These are phyloP conservation scores for Eidolon helvum DNA, from an alignment of 2,113 vertebrate genomes.

Conservation along the genomic window DNA sequence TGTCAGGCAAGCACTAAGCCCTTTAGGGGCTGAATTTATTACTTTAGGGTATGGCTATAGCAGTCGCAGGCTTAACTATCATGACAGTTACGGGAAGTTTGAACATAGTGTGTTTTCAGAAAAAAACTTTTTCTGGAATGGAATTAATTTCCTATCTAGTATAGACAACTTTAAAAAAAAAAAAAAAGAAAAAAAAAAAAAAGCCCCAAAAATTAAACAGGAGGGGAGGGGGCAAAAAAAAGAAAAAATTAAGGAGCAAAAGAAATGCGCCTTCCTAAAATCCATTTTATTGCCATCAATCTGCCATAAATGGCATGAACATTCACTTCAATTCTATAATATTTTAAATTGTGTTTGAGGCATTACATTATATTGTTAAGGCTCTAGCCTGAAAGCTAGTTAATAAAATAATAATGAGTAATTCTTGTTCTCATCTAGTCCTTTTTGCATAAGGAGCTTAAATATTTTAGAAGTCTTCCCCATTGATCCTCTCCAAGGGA, in stretches of 20 bases:
- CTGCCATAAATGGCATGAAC: background rate
- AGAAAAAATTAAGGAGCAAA: no score
- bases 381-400: background rate
- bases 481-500: background rate
- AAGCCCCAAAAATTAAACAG: no score
- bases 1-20: background rate
- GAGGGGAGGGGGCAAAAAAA: no score
- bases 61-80: background rate
- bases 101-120: background rate
- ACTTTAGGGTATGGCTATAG: rapidly evolving
- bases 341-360: constrained; percentile 5
- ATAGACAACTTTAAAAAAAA: background rate
- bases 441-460: constrained; percentile 47
- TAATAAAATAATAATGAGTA: constrained; percentile 48
- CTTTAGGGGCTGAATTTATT: background rate
- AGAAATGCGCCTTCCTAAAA: background rate
- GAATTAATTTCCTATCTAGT: constrained; percentile 5
- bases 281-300: background rate
- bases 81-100: background rate
- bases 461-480: background rate
- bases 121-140: background rate
- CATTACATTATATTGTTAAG: background rate
- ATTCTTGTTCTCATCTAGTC: background rate
- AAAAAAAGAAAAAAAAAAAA: no score
- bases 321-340: background rate